Percentiles rank a stretch among this genome's conserved stretches.
These are phyloP conservation scores for Cephus pulcher DNA, from an alignment of 2,888 invertebrate genomes.

Conservation along the genomic window DNA sequence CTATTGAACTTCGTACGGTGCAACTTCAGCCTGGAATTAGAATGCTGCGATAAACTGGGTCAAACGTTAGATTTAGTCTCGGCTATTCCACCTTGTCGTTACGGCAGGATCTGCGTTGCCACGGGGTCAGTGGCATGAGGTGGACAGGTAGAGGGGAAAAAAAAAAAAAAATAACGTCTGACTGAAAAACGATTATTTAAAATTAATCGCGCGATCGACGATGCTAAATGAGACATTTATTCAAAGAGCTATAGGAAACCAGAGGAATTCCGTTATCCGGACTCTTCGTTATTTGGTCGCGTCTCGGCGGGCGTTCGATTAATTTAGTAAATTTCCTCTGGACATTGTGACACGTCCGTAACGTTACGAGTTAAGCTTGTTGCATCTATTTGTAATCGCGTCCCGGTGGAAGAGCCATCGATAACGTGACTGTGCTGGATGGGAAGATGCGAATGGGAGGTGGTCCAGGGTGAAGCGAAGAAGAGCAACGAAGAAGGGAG, in stretches of 20 bases:
- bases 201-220: not conserved
- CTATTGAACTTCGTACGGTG: too few species aligned
- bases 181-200: not conserved
- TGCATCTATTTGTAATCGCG: not conserved
- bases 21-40: not conserved
- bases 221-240: not conserved
- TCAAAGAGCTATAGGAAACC: not conserved
- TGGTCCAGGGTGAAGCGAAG: not conserved
- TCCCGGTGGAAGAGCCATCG: not conserved
- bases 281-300: not conserved
- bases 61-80: not conserved
- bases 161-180: not conserved
- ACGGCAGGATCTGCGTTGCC: not conserved
- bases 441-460: slow-evolving; percentile 12
- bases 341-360: not conserved
- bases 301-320: not conserved
- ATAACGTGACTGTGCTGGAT: not conserved
- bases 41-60: not conserved
- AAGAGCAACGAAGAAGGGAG: slow-evolving; percentile 24
- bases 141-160: not conserved
- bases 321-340: not conserved
- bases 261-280: not conserved
- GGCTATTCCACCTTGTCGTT: not conserved
- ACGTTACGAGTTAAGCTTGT: not conserved
- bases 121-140: not conserved